Conservation (phyloP, 2,888 invertebrate species). For the Pelosia muscerda region DNA sequence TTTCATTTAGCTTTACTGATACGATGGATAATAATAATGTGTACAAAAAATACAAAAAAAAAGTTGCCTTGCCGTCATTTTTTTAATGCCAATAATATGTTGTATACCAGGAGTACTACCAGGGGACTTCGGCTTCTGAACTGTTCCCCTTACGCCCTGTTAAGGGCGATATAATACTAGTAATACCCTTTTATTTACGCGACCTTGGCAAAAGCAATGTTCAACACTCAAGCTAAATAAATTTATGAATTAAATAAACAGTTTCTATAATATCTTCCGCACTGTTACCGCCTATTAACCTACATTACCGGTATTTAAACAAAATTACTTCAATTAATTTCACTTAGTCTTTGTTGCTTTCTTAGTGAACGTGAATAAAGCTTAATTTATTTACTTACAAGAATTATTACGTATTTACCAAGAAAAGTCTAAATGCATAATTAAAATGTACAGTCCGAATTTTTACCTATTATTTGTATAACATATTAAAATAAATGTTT, state of each 20-base stretch:
- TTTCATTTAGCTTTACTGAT: too few species aligned
- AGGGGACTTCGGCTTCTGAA: too few species aligned
- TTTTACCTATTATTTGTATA: too few species aligned
- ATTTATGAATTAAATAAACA: not conserved
- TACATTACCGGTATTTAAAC: slow-evolving; percentile 2
- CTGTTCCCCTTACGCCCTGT: too few species aligned
- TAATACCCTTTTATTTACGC: not conserved
- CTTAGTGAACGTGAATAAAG: not conserved
- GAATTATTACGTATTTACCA: not conserved
- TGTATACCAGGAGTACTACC: too few species aligned
- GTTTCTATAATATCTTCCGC: slow-evolving; percentile 1
- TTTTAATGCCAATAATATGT: too few species aligned
- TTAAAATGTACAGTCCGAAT: too few species aligned
- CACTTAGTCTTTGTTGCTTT: slow-evolving; percentile 1
- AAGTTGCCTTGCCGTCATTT: too few species aligned
- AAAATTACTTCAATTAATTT: slow-evolving; percentile 4
- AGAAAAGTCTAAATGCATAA: not conserved
- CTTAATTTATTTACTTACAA: not conserved
- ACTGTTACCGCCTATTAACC: slow-evolving; percentile 1
- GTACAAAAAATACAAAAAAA: too few species aligned
- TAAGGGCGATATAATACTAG: too few species aligned
- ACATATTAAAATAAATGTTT: too few species aligned
- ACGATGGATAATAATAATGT: too few species aligned
- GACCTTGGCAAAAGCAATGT: not conserved
- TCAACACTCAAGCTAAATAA: not conserved